A percentile compares a stretch with the other conserved stretches of the same genome.
These are phyloP conservation scores for Agrilus mali DNA, from an alignment of 2,888 invertebrate genomes.

Conservation along the genomic window DNA sequence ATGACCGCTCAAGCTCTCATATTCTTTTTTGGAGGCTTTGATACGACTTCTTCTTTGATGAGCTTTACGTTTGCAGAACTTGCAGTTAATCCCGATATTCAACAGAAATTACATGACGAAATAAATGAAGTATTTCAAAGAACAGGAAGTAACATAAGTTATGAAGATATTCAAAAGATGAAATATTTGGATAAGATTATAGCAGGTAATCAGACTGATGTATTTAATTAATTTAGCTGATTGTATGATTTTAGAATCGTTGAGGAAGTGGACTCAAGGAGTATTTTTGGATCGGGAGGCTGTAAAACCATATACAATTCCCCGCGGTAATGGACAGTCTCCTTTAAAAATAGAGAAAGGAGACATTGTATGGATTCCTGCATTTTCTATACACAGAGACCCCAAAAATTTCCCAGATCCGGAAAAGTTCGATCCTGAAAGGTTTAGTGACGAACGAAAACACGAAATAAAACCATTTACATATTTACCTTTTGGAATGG, in stretches of 20 bases:
- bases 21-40: slow-evolving; percentile 35
- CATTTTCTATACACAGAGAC: slow-evolving; percentile 41
- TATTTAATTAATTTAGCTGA: background rate
- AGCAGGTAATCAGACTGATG: slow-evolving; percentile 33
- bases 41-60: slow-evolving; percentile 33
- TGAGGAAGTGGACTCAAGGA: too few species aligned
- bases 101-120: slow-evolving; percentile 40
- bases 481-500: slow-evolving; percentile 39
- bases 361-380: slow-evolving; percentile 17
- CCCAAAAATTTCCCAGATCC: slow-evolving; percentile 41
- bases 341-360: background rate
- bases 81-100: slow-evolving; percentile 44
- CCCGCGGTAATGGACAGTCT: background rate
- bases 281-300: background rate
- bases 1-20: slow-evolving; percentile 39
- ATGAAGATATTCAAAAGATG: slow-evolving; percentile 41
- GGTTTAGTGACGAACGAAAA: slow-evolving; percentile 41
- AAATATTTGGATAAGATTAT: slow-evolving; percentile 50
- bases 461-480: slow-evolving; percentile 36
- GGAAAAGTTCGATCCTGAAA: slow-evolving; percentile 36
- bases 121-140: slow-evolving; percentile 16
- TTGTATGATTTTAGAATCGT: too few species aligned
- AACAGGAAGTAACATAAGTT: slow-evolving; percentile 32
- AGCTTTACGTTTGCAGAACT: slow-evolving; percentile 42
- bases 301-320: background rate